phyloP scores from a whole-genome alignment of 92 coral and sea anemone genomes.

The Phenganax marumi region DNA sequence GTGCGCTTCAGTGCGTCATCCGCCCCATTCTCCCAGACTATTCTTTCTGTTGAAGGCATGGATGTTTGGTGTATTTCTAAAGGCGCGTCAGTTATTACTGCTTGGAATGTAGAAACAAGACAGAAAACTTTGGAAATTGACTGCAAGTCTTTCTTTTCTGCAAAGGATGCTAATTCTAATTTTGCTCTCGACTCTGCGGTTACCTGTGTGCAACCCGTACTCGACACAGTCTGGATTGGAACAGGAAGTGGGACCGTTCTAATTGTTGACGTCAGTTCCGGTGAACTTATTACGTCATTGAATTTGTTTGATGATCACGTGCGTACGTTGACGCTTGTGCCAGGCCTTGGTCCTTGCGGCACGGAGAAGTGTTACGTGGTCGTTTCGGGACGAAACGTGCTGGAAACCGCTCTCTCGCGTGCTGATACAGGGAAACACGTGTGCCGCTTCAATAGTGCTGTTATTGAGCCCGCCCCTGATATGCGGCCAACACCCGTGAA shows the following conservation, averaged over 20 bases:
- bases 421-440: slow-evolving; percentile 25
- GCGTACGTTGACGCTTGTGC: slow-evolving; percentile 69
- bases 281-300: slow-evolving; percentile 80
- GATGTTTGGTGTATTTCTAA: slow-evolving; percentile 74
- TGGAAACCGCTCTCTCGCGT: slow-evolving; percentile 32
- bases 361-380: slow-evolving; percentile 82
- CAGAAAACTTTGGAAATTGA: slow-evolving; percentile 67
- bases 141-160: slow-evolving; percentile 59
- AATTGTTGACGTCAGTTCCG: slow-evolving; percentile 70
- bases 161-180: slow-evolving; percentile 25
- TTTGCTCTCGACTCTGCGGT: slow-evolving; percentile 39
- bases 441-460: slow-evolving; percentile 27
- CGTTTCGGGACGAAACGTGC: slow-evolving; percentile 80
- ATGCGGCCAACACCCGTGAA: slow-evolving; percentile 19
- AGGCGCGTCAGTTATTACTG: slow-evolving; percentile 68
- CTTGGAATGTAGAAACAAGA: slow-evolving; percentile 71
- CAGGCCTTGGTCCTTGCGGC: slow-evolving; percentile 86
- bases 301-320: slow-evolving; percentile 73
- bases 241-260: slow-evolving; percentile 81
- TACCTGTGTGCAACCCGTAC: slow-evolving; percentile 69
- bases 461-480: slow-evolving; percentile 25
- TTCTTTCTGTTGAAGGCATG: slow-evolving; percentile 56
- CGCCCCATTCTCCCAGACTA: slow-evolving; percentile 61
- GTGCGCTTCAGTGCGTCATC: slow-evolving; percentile 81
- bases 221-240: slow-evolving; percentile 89